Percentiles rank a stretch among this genome's conserved stretches.
Evolutionary conservation across 2,797 vertebrate species (phyloP).

Genomic region (Liparis tanakae): DNA sequence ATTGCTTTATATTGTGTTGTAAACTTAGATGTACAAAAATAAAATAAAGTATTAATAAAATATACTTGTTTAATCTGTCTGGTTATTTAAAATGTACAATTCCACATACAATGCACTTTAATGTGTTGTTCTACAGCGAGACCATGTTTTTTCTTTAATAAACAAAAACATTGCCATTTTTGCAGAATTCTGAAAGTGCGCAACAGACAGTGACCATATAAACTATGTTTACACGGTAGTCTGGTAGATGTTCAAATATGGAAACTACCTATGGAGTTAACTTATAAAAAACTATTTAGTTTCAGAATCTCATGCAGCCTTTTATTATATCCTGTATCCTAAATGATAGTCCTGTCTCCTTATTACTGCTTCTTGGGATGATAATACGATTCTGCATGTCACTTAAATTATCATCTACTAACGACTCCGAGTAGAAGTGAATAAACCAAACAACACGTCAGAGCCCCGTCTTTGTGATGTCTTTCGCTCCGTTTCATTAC

Average conservation of each 20-base stretch:
- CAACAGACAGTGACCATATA: background rate
- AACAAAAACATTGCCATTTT: background rate
- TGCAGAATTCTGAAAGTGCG: too few relatives aligned
- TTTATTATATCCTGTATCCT: background rate
- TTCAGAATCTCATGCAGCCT: background rate
- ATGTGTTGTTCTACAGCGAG: background rate
- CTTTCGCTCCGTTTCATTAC: background rate
- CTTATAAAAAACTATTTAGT: background rate
- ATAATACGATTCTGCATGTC: background rate
- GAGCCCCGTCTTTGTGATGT: background rate
- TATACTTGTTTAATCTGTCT: background rate
- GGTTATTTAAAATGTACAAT: background rate
- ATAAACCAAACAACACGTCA: background rate
- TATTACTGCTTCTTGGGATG: background rate
- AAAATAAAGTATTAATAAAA: background rate
- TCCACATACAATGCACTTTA: background rate
- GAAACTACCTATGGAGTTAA: background rate
- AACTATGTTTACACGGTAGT: background rate
- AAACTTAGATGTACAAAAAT: background rate
- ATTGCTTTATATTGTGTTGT: background rate
- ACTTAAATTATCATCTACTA: background rate
- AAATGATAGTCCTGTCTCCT: background rate
- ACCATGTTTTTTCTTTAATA: background rate
- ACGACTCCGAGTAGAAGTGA: too few relatives aligned
- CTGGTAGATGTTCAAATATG: background rate